Conservation (phyloP, 2,888 invertebrate genomes). For the Drosophila dives region DNA sequence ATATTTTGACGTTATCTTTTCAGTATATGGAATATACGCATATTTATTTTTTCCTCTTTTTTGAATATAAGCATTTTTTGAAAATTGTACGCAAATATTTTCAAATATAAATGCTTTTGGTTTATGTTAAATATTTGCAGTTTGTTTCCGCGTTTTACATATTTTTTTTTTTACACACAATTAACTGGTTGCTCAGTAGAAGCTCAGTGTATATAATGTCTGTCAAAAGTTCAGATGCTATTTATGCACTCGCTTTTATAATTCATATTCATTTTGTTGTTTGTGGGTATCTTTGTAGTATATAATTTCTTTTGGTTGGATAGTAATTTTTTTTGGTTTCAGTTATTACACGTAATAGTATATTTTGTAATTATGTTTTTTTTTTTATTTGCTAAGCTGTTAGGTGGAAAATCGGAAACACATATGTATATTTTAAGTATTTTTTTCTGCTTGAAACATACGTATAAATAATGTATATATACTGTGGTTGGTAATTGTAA, state of each 20-base stretch:
- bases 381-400: slow-evolving; percentile 67
- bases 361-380: neutral
- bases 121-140: slow-evolving; percentile 21
- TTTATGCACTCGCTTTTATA: slow-evolving; percentile 7
- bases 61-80: slow-evolving; percentile 28
- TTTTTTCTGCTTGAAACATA: slow-evolving; percentile 58
- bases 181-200: slow-evolving; percentile 15
- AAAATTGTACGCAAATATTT: slow-evolving; percentile 34
- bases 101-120: slow-evolving; percentile 58
- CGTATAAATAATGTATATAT: slow-evolving; percentile 28
- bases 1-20: slow-evolving; percentile 27
- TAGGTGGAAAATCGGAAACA: slow-evolving; percentile 79
- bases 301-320: slow-evolving; percentile 21
- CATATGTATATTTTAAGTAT: slow-evolving; percentile 64
- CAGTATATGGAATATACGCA: slow-evolving; percentile 32
- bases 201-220: slow-evolving; percentile 1
- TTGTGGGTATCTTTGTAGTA: slow-evolving; percentile 14
- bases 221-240: slow-evolving; percentile 32
- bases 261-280: slow-evolving; percentile 9
- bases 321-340: slow-evolving; percentile 32
- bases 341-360: slow-evolving; percentile 31
- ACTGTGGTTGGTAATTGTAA: slow-evolving; percentile 40
- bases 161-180: slow-evolving; percentile 31
- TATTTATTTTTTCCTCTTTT: slow-evolving; percentile 4
- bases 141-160: neutral